Evolutionary conservation across 2,113 vertebrate species (phyloP).

Genomic region (Oceanodroma tethys): DNA sequence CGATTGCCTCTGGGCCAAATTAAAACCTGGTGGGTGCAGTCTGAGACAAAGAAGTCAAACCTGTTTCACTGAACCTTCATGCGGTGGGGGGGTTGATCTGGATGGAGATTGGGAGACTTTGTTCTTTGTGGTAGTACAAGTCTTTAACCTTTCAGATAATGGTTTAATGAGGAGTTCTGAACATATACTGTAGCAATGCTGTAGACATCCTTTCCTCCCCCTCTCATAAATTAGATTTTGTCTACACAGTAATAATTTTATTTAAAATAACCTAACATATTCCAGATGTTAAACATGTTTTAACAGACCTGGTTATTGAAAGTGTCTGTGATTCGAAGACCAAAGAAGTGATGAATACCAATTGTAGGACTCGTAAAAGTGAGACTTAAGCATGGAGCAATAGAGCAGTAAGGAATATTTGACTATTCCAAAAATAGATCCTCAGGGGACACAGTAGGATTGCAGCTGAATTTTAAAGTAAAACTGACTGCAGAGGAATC

Average conservation of each 20-base stretch:
- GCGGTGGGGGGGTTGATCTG: not conserved
- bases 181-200: not conserved
- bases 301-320: constrained; percentile 4
- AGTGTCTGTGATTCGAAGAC: not conserved
- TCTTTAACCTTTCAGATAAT: not conserved
- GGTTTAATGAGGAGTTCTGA: not conserved
- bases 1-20: not conserved
- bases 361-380: not conserved
- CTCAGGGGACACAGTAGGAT: not conserved
- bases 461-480: constrained; percentile 39
- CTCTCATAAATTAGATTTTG: not conserved
- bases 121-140: not conserved
- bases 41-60: constrained; percentile 35
- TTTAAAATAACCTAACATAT: not conserved
- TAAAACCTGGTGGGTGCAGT: not conserved
- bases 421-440: constrained; percentile 32
- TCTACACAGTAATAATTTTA: not conserved
- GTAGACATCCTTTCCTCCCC: not conserved
- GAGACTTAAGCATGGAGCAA: not conserved
- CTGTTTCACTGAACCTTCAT: not conserved
- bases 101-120: not conserved
- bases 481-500: not conserved
- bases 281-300: not conserved
- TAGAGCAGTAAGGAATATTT: not conserved
- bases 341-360: not conserved